A percentile compares a stretch with the other conserved stretches of the same genome.
phyloP scores from a whole-genome alignment of 2,888 invertebrate genomes.

The Neria commutata region DNA sequence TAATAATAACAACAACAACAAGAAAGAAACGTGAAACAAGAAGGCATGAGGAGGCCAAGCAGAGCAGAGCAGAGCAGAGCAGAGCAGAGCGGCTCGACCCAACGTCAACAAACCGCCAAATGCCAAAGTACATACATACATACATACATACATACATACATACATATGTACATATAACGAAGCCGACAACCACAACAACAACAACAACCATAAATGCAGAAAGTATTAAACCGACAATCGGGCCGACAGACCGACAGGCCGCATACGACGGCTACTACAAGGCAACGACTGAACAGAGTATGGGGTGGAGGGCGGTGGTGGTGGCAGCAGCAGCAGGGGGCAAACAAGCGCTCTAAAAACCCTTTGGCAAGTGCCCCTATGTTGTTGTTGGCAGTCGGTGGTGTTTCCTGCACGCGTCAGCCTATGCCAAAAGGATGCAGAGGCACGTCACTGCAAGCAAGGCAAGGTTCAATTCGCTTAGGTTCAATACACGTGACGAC shows the following conservation, averaged over 20 bases:
- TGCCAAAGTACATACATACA: background rate
- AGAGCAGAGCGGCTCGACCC: background rate
- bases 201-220: too few species aligned
- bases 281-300: too few species aligned
- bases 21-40: background rate
- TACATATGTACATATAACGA: background rate
- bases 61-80: background rate
- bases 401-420: too few species aligned
- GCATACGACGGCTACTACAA: background rate
- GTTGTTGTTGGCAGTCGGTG: background rate
- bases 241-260: background rate
- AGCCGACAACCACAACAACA: too few species aligned
- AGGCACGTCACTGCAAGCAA: too few species aligned
- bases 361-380: background rate
- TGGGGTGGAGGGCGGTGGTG: background rate
- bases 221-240: too few species aligned
- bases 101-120: background rate
- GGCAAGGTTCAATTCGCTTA: background rate
- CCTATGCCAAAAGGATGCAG: too few species aligned
- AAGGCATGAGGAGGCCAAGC: background rate
- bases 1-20: background rate
- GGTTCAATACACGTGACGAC: too few species aligned
- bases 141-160: constrained; percentile 12
- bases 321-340: background rate
- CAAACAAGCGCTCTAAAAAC: background rate